phyloP scores from a whole-genome alignment of 2,113 vertebrate species.

The Salminus brasiliensis region DNA sequence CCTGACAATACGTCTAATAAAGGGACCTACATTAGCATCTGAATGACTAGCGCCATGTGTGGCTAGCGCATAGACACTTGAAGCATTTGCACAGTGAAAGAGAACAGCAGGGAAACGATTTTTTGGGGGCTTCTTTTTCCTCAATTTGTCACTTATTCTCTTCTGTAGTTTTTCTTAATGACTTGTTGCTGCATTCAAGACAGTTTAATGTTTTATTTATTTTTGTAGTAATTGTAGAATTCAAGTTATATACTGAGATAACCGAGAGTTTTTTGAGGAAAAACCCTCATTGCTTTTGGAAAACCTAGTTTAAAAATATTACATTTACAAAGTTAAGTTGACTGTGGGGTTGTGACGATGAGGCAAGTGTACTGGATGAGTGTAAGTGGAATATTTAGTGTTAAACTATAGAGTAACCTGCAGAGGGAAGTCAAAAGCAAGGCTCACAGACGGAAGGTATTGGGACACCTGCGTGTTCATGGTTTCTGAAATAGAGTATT shows the following conservation, averaged over 20 bases:
- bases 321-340: background rate
- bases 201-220: too few relatives aligned
- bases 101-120: slow-evolving; percentile 62
- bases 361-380: slow-evolving; percentile 28
- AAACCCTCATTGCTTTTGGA: too few relatives aligned
- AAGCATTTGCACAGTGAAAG: slow-evolving; percentile 58
- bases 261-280: too few relatives aligned
- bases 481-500: too few relatives aligned
- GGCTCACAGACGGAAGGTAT: too few relatives aligned
- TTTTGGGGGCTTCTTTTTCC: slow-evolving; percentile 62
- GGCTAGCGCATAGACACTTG: slow-evolving; percentile 67
- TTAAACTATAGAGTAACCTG: slow-evolving; percentile 24
- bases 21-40: slow-evolving; percentile 77
- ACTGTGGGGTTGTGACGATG: background rate
- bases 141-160: slow-evolving; percentile 44
- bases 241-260: too few relatives aligned
- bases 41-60: slow-evolving; percentile 75
- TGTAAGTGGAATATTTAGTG: slow-evolving; percentile 30
- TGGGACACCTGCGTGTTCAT: too few relatives aligned
- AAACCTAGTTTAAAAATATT: too few relatives aligned
- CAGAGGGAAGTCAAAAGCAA: slow-evolving; percentile 17
- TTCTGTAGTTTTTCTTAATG: slow-evolving; percentile 8
- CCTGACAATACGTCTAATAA: slow-evolving; percentile 81
- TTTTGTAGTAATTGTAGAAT: too few relatives aligned
- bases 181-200: too few relatives aligned